Conservation (phyloP, 1,140 invertebrate species). For the Heliconius hermathena region DNA sequence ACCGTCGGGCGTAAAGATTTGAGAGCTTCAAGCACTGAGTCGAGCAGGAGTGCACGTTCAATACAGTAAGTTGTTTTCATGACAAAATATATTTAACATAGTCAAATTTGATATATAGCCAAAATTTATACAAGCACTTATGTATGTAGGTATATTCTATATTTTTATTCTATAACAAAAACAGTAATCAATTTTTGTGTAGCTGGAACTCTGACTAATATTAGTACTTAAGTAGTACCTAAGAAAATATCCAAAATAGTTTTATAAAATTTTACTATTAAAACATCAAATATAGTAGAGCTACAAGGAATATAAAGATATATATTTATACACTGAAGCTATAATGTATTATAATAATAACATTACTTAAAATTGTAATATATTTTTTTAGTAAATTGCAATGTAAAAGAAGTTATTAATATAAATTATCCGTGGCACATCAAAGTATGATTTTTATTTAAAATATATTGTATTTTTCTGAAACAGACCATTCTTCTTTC, state of each 20-base stretch:
- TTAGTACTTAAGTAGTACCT: no score
- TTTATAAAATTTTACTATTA: no score
- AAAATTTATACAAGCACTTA: no score
- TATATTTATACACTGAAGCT: not conserved
- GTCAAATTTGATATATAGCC: not conserved
- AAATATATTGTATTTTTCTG: slow-evolving; percentile 43
- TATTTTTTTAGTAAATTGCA: slow-evolving; percentile 1
- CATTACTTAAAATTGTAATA: not conserved
- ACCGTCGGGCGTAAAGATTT: slow-evolving; percentile 11
- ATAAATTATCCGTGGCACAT: slow-evolving; percentile 22
- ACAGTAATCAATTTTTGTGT: no score
- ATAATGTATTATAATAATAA: not conserved
- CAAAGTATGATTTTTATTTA: slow-evolving; percentile 30
- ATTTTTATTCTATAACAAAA: no score
- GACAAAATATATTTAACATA: not conserved
- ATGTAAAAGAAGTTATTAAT: slow-evolving; percentile 39
- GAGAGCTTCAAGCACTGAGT: slow-evolving; percentile 15
- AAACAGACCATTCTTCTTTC: slow-evolving; percentile 49
- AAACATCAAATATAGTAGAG: not conserved
- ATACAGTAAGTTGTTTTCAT: not conserved
- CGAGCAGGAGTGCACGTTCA: not conserved
- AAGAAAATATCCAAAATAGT: no score
- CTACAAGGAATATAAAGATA: not conserved
- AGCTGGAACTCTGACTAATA: no score
- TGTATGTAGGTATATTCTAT: no score